Base-by-base conservation (phyloP, 2,113 vertebrate species). In the Chelonoidis abingdonii region DNA sequence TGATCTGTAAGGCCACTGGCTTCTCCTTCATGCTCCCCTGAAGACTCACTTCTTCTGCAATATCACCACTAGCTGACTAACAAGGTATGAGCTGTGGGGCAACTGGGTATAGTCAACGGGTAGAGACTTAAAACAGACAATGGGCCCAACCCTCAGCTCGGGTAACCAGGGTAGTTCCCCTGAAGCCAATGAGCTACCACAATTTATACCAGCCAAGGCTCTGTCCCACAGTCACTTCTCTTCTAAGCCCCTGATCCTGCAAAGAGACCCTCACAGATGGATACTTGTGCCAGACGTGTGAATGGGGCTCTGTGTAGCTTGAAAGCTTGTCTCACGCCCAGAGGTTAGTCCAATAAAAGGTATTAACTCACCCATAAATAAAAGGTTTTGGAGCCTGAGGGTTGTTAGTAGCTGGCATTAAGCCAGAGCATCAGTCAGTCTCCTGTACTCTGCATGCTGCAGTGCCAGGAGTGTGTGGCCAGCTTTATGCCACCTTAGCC, bases 401-500 rank as follows among this genome's bases (percentile, higher is more conserved):
- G 24, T 27, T 44, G 41, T 78, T 78, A 12, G 10, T 16, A 47
- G 31, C 38, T 4, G 0, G 25, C 53, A 17, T 11, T 27, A 72
- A 83, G 24, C 25, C 57, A 83, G 79, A 88, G 50, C 14, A 85
- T 29, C 29, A 75, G 10, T 41, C 47, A 4, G n/a, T 57, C 5
- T 16, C 53, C 65, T 57, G 44, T 50, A 1, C 88, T 84, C 7
- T 1, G 1, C 0, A 0, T 49, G 35, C 4, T 78, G 31, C 13
- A 89, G 47, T 29, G 19, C 10, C 50, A 31, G 38, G 79, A 84
- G 31, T 1, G 0, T 11, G 41, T 8, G 29, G 17, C 25, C 56
- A 44, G 27, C 56, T 83, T 38, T 56, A 11, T 59, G 78, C n/a
- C 16, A 10, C 1, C 0, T 0, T 0, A 12, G 35, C 0, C 2